Evolutionary conservation across 1,140 invertebrate genomes (phyloP).

Genomic region (Drosophila nannoptera): DNA sequence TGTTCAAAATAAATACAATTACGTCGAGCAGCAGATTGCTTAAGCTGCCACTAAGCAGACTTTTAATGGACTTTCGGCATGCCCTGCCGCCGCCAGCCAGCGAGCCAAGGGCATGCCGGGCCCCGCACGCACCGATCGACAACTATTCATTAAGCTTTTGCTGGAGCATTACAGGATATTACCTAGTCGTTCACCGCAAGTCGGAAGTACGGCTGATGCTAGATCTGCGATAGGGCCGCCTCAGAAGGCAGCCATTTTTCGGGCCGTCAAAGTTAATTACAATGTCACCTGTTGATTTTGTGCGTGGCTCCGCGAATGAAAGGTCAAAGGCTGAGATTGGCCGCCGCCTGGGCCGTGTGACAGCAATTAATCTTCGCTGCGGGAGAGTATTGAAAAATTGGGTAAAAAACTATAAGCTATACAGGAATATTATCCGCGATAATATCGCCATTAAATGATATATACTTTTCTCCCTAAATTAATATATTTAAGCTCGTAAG

Average conservation of each 20-base stretch:
- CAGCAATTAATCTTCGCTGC: slow-evolving; percentile 24
- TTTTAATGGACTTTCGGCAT: slow-evolving; percentile 67
- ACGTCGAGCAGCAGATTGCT: slow-evolving; percentile 34
- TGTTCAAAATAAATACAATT: slow-evolving; percentile 77
- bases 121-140: no score
- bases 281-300: slow-evolving; percentile 59
- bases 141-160: no score
- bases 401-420: no score
- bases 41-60: slow-evolving; percentile 45
- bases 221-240: background rate
- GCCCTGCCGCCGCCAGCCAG: slow-evolving; percentile 7
- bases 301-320: slow-evolving; percentile 32
- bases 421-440: no score
- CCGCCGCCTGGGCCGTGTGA: slow-evolving; percentile 20
- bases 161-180: background rate
- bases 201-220: background rate
- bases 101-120: background rate
- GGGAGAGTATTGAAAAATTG: no score
- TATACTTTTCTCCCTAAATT: no score
- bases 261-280: slow-evolving; percentile 68
- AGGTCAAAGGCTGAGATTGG: slow-evolving; percentile 14
- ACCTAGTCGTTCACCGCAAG: background rate
- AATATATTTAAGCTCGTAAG: no score
- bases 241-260: slow-evolving; percentile 52
- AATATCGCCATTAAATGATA: no score